A percentile compares a stretch with the other conserved stretches of the same genome.
phyloP scores from a whole-genome alignment of 2,888 invertebrate genomes.

The Pogonocherus hispidulus region DNA sequence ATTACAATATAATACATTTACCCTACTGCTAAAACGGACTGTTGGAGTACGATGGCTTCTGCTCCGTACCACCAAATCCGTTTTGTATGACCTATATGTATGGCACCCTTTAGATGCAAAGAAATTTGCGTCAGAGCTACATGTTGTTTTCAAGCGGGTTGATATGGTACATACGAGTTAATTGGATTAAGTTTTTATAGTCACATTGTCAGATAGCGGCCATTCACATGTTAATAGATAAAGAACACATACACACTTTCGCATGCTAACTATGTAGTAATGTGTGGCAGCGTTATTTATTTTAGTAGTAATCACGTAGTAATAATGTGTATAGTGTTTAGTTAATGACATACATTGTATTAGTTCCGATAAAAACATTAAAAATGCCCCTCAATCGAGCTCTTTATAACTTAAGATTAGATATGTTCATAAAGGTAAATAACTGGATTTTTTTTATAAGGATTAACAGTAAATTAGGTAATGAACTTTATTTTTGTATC shows the following conservation, averaged over 20 bases:
- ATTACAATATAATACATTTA: too few species aligned
- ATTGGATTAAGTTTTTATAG: slow-evolving; percentile 14
- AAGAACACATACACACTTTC: background rate
- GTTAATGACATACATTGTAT: slow-evolving; percentile 1
- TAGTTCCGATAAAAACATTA: background rate
- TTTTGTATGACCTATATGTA: too few species aligned
- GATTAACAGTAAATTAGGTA: background rate
- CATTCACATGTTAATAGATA: slow-evolving; percentile 6
- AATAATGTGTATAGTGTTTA: slow-evolving; percentile 1
- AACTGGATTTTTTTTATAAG: background rate
- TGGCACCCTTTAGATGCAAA: too few species aligned
- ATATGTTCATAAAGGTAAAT: background rate
- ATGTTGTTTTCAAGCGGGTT: background rate
- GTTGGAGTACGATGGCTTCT: too few species aligned
- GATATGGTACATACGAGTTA: background rate
- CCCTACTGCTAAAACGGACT: too few species aligned
- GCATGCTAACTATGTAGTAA: background rate
- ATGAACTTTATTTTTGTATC: background rate
- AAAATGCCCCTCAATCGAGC: slow-evolving; percentile 1
- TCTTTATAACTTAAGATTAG: background rate
- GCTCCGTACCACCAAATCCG: too few species aligned
- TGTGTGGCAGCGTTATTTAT: background rate
- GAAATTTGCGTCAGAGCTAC: background rate
- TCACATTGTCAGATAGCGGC: slow-evolving; percentile 10
- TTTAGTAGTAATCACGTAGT: background rate